Evolutionary conservation across 92 coral and sea anemone species (phyloP).

Genomic region (Zoanthus solanderi): DNA sequence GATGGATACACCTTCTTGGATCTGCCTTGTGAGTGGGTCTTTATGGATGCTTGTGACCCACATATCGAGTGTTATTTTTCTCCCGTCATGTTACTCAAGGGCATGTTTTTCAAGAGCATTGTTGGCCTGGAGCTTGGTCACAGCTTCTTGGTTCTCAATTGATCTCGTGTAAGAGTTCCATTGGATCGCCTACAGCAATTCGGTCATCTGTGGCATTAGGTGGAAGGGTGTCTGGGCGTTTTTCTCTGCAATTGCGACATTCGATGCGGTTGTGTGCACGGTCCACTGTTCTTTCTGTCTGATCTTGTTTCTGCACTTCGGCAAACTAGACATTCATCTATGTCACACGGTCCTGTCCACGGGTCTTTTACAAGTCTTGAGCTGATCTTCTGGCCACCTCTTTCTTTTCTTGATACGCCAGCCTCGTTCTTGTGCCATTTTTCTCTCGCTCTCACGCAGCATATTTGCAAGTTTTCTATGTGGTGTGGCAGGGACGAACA

Average conservation of each 20-base stretch:
- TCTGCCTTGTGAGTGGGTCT: slow-evolving; percentile 42
- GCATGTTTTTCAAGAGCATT: slow-evolving; percentile 24
- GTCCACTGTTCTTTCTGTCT: slow-evolving; percentile 11
- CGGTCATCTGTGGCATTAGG: not conserved
- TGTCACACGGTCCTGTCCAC: slow-evolving; percentile 20
- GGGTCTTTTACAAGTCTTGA: slow-evolving; percentile 16
- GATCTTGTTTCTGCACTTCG: slow-evolving; percentile 11
- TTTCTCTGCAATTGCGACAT: slow-evolving; percentile 25
- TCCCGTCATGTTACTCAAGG: slow-evolving; percentile 35
- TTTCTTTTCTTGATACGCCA: slow-evolving; percentile 7
- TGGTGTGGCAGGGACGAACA: slow-evolving; percentile 16
- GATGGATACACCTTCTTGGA: slow-evolving; percentile 43
- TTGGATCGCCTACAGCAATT: slow-evolving; percentile 9
- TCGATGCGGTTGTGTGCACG: slow-evolving; percentile 20
- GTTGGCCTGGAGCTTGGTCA: slow-evolving; percentile 21
- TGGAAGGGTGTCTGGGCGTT: slow-evolving; percentile 14
- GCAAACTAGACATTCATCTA: not conserved
- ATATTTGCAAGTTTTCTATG: slow-evolving; percentile 10
- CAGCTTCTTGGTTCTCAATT: slow-evolving; percentile 26
- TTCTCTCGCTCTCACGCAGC: slow-evolving; percentile 17
- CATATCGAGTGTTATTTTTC: slow-evolving; percentile 36
- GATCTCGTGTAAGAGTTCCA: slow-evolving; percentile 28
- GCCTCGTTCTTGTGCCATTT: slow-evolving; percentile 2
- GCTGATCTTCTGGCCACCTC: slow-evolving; percentile 28
- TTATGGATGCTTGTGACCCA: slow-evolving; percentile 40